Base-by-base conservation (phyloP, 1,140 invertebrate genomes). In the Philaenus spumarius region DNA sequence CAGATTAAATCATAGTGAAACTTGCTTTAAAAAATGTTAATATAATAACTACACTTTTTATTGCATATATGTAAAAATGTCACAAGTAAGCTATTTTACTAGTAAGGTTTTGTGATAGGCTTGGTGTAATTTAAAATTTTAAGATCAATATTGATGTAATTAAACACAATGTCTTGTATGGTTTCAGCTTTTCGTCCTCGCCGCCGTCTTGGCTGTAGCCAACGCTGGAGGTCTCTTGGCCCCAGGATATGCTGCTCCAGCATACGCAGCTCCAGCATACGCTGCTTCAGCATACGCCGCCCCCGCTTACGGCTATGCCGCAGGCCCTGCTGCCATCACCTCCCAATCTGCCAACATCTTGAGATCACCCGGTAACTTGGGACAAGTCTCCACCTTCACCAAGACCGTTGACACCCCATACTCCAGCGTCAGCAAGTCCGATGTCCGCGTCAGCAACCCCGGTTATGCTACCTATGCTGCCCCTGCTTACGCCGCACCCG, bases 381-480 rank as follows among this genome's bases (percentile, higher is more conserved):
- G 68, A 20, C 68, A 69, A 51, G 62, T 72, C 15, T 66, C 68
- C 61, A 68, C 69, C 60, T 69, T 69, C 68, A 61, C 62, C 62
- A 72, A 72, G 64, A 67, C 67, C 57, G 62, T 69, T 62, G 68
- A 70, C 58, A 71, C 70, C 43, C 68, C 73, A 2, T 70, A 67
- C 67, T 67, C 69, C 61, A 67, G 62, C 59, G 68, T 72, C 45
- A 64, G 66, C 46, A 73, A 73, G 59, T 64, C 65, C 55, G 72
- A 74, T 63, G 68, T 70, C 50, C 64, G 72, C 23, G 65, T 71
- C 23, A 72, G 67, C 66, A 73, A 73, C 66, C 69, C 69, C 42
- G 67, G 62, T 17, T 35, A 63, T 24, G 64, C 67, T 56, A 65
- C 67, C 58, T 53, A 53, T 58, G 60, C 63, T 34, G 61, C 66